phyloP scores from a whole-genome alignment of 1,140 invertebrate genomes.

The Belonocnema kinseyi region DNA sequence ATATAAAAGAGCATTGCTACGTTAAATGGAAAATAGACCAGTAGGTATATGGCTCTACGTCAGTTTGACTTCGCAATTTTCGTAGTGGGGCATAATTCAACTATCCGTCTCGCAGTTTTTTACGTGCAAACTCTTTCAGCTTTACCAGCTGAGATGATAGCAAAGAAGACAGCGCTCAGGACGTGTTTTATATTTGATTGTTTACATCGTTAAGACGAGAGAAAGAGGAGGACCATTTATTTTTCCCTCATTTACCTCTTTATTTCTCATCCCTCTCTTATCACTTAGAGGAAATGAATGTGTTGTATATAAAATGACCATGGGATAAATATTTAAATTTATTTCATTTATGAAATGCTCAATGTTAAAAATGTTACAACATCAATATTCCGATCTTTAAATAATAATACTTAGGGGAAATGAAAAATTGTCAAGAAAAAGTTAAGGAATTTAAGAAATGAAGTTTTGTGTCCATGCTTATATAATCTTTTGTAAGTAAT shows the following conservation, averaged over 20 bases:
- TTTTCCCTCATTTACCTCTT: background rate
- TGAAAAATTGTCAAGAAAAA: background rate
- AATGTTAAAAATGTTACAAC: too few relatives aligned
- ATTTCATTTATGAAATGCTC: too few relatives aligned
- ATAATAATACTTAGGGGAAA: background rate
- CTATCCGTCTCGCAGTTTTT: conserved; percentile 5
- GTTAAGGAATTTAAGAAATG: too few relatives aligned
- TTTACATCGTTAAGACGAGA: background rate
- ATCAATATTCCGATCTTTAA: too few relatives aligned
- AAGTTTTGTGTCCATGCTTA: too few relatives aligned
- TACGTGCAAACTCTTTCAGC: background rate
- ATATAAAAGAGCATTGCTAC: background rate
- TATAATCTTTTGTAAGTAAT: too few relatives aligned
- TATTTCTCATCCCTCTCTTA: background rate
- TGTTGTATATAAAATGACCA: too few relatives aligned
- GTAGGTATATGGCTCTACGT: background rate
- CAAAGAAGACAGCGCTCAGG: background rate
- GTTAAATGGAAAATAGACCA: conserved; percentile 17
- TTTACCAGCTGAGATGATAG: background rate
- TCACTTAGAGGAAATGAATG: background rate
- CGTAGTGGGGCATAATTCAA: background rate
- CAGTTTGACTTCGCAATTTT: conserved; percentile 19
- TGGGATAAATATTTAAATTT: too few relatives aligned
- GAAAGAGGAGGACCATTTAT: background rate
- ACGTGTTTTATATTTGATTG: conserved; percentile 17